Base-by-base conservation (phyloP, 2,113 vertebrate genomes). In the Colistium nudipinnis region DNA sequence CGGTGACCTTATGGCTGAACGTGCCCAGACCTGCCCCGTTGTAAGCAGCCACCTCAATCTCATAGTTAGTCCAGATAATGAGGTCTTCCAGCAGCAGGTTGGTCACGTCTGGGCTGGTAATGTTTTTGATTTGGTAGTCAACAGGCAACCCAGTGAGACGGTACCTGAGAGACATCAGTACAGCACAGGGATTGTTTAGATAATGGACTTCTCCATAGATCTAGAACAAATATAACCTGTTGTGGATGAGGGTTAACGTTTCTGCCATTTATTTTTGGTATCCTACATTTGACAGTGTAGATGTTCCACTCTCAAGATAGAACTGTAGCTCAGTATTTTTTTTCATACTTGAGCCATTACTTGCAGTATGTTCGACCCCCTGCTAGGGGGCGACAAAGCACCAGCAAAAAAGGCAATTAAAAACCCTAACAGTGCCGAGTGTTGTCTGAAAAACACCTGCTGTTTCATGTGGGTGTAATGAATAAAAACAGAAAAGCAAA, bases 1-100 rank as follows among this genome's bases (percentile, higher is more conserved):
- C 97, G 0, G 97, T 98, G 76, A 99, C 97, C 76, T 95, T 98
- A 78, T 95, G 89, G 89, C 97, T 98, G 90, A 96, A 99, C 39
- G 94, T 91, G 0, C 98, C 98, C 74, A 96, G 86, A 6, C 98
- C 97, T 0, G 97, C 97, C 0, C 95, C 96, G 51, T 99, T 99
- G 90, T 96, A 99, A 1, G 98, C 97, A 0, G 98, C 98, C 87
- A 99, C 97, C 86, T 98, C 96, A 0, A 99, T 98, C 93, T 99
- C 98, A 0, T 99, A 99, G 90, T 98, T 99, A 73, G 98, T 99
- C 98, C 98, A 99, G 83, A 99, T 98, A 91, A 99, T 98, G 85
- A 99, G 95, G 47, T 99, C 98, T 68, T 99, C 97, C 80, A 99
- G 92, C 2, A 99, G 92, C 56, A 99, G 91, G 77, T 96, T 98